Conservation (phyloP, 2,888 invertebrate species). For the Cactoblastis cactorum region DNA sequence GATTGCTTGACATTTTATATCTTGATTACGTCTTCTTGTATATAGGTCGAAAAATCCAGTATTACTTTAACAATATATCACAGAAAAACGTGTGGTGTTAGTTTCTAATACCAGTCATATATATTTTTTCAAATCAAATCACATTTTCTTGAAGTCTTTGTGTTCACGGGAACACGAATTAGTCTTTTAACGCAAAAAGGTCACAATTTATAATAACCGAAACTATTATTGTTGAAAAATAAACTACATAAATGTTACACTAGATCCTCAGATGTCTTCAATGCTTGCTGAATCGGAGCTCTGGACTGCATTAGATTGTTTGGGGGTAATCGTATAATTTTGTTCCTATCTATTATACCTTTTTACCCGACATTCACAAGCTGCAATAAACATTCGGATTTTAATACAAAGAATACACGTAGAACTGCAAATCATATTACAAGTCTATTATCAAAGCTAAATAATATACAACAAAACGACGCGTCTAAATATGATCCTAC, state of each 20-base stretch:
- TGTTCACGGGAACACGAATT: conserved; percentile 54
- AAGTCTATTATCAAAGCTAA: conserved; percentile 27
- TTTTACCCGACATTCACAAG: conserved; percentile 51
- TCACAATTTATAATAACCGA: conserved; percentile 58
- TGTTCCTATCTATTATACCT: conserved; percentile 52
- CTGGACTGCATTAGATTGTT: conserved; percentile 64
- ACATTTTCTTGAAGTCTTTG: conserved; percentile 63
- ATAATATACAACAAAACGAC: conserved; percentile 44
- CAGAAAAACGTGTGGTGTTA: conserved; percentile 67
- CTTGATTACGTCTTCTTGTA: conserved; percentile 58
- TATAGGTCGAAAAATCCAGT: conserved; percentile 64
- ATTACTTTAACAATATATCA: conserved; percentile 67
- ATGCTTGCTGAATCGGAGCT: conserved; percentile 91
- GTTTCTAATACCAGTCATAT: conserved; percentile 49
- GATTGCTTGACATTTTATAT: conserved; percentile 87
- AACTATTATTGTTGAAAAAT: conserved; percentile 59
- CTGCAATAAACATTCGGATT: conserved; percentile 55
- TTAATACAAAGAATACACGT: conserved; percentile 30
- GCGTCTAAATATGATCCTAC: conserved; percentile 42
- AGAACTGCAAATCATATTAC: conserved; percentile 26
- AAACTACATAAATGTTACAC: conserved; percentile 67
- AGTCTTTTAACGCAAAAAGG: conserved; percentile 46
- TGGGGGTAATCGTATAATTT: conserved; percentile 46
- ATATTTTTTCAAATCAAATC: conserved; percentile 56
- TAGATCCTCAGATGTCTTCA: conserved; percentile 92